Percentiles rank a stretch among this genome's conserved stretches.
phyloP scores from a whole-genome alignment of 2,113 vertebrate species.

The Eubucco bourcierii region DNA sequence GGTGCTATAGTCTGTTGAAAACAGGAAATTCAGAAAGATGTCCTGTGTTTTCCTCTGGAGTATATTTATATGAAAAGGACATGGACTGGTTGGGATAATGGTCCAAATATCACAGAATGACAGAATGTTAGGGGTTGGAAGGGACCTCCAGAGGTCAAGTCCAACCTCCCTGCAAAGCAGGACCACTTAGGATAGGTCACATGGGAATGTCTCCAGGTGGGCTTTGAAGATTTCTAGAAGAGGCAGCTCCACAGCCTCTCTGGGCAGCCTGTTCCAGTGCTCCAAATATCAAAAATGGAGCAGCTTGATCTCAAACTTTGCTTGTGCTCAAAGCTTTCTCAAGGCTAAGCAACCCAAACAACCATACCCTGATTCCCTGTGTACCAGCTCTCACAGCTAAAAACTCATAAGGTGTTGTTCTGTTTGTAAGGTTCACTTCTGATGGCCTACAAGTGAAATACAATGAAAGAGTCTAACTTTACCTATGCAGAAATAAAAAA shows the following conservation, averaged over 20 bases:
- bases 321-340: not conserved
- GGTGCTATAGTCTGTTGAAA: not conserved
- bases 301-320: not conserved
- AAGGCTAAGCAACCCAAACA: not conserved
- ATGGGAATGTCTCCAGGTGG: too few species aligned
- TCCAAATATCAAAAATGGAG: not conserved
- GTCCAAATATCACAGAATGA: not conserved
- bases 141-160: too few species aligned
- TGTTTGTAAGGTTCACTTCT: not conserved
- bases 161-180: too few species aligned
- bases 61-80: not conserved
- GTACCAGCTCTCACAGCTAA: not conserved
- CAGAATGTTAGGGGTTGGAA: too few species aligned
- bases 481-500: not conserved
- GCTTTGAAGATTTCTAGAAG: too few species aligned
- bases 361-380: accelerated
- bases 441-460: not conserved
- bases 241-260: too few species aligned
- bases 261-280: too few species aligned
- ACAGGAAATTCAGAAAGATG: not conserved
- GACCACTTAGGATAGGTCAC: too few species aligned
- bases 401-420: not conserved
- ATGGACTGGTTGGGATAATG: not conserved
- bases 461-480: not conserved
- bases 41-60: not conserved